Evolutionary conservation across 2,113 vertebrate species (phyloP), one percentile per base, ranked within the genome.

Genomic region (Ailuropoda melanoleuca): DNA sequence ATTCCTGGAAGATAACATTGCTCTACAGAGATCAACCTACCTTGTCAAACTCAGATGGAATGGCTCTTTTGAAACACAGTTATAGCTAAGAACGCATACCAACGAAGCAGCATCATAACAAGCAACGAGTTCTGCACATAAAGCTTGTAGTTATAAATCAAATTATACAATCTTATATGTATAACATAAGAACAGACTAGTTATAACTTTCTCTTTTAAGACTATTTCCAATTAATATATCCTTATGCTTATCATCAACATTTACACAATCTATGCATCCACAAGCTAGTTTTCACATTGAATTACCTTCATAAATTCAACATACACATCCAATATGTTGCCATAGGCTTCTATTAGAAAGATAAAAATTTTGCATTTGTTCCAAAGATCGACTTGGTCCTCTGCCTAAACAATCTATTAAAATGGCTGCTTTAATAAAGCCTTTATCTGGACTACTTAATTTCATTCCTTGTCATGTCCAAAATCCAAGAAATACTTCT

Each of bases 151-250:
- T 66, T 78, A 87, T 46, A 97, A 84, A 93, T 82, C 48, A 96
- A 88, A 87, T 62, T 53, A 50, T 9, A 74, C 4, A 86, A 92
- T 46, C 58, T 72, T 75, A 97, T 17, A 86, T 46, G 14, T 46
- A 53, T 37, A 90, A 53, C 48, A 88, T 37, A 66, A 96, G 48
- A 91, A 70, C 18, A 82, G 88, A 78, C 72, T 48, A 48, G 8
- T 68, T 88, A 75, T 81, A 95, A 95, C 23, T 85, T 93, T 90
- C 68, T 85, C 56, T 75, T 88, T 72, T 85, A 97, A 77, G 55
- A 74, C 82, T 88, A 53, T 19, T 90, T 96, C 37, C 23, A 95
- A 37, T 80, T 88, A 88, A 96, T 58, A 82, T 15, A 66, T 26
- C 46, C 75, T 94, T 74, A 34, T 34, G 81, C 50, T 72, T 72